A percentile compares a stretch with the other conserved stretches of the same genome.
phyloP scores from a whole-genome alignment of 2,113 vertebrate genomes.

The Pardalotus punctatus region DNA sequence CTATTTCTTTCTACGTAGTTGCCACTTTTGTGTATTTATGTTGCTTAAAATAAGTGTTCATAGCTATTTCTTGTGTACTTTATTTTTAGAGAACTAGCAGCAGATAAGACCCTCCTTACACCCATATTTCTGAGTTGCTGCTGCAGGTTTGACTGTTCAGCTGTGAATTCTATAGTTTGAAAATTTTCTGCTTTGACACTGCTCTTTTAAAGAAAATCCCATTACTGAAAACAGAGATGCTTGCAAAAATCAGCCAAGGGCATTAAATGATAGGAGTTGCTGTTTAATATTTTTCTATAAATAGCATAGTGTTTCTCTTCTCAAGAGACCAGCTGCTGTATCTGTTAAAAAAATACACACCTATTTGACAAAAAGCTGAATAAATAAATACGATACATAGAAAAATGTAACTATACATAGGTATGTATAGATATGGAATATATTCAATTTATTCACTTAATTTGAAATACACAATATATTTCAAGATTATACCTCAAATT shows the following conservation, averaged over 20 bases:
- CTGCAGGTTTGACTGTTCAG: not conserved
- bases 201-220: conserved; percentile 12
- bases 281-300: conserved; percentile 34
- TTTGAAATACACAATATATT: not conserved
- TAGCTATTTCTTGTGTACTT: not conserved
- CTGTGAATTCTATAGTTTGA: not conserved
- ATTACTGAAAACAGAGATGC: conserved; percentile 5
- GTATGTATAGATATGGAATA: not conserved
- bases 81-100: not conserved
- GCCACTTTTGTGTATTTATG: not conserved
- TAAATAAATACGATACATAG: not conserved
- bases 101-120: not conserved
- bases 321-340: conserved; percentile 26
- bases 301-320: conserved; percentile 18
- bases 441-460: not conserved
- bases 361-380: not conserved
- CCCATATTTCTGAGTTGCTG: not conserved
- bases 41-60: not conserved
- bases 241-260: conserved; percentile 20
- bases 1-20: not conserved
- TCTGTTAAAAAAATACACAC: conserved; percentile 13
- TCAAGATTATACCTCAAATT: not conserved
- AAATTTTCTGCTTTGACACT: not conserved
- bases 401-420: not conserved
- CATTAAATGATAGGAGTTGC: not conserved